phyloP scores from a whole-genome alignment of 2,113 vertebrate species.

The Nesoenas mayeri region DNA sequence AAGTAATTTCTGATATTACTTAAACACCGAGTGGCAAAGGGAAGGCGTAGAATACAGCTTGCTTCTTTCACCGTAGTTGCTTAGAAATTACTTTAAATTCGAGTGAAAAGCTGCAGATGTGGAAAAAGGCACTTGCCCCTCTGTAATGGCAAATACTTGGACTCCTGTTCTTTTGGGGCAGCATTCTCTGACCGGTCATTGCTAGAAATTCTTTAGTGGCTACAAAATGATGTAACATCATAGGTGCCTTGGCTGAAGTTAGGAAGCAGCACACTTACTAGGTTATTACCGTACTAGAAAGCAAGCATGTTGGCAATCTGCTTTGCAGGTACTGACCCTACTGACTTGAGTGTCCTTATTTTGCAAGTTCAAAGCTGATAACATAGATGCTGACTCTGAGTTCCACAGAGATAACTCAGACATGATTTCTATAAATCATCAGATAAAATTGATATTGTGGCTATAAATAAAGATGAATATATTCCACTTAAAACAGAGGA shows the following conservation, averaged over 20 bases:
- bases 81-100: neutral
- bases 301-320: neutral
- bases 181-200: neutral
- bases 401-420: neutral
- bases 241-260: neutral
- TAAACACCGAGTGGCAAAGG: neutral
- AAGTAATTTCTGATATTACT: neutral
- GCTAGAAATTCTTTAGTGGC: neutral
- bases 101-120: neutral
- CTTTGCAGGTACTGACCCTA: neutral
- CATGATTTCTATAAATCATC: neutral
- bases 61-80: neutral
- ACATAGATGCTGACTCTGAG: neutral
- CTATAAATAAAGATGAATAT: neutral
- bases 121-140: neutral
- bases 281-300: neutral
- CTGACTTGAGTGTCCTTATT: neutral
- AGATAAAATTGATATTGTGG: constrained; percentile 7
- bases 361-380: constrained; percentile 16
- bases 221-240: neutral
- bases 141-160: neutral
- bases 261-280: neutral
- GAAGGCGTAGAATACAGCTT: neutral
- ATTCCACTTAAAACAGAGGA: neutral
- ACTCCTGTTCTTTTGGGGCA: neutral